These are phyloP conservation scores for Epirrhoe tristata DNA, from an alignment of 2,888 invertebrate species.

Conservation along the genomic window DNA sequence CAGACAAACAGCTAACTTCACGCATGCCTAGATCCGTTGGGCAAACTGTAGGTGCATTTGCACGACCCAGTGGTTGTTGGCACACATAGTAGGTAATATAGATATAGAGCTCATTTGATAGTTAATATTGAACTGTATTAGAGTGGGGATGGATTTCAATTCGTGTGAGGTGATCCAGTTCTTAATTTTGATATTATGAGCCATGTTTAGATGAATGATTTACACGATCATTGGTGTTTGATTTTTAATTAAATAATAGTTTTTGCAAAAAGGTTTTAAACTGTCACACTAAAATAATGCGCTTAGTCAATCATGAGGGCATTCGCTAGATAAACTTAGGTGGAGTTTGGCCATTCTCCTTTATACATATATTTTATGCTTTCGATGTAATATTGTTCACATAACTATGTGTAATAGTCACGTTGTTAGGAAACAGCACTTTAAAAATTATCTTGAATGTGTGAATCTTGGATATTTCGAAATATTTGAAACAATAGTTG, in stretches of 20 bases:
- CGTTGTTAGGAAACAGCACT: constrained; percentile 9
- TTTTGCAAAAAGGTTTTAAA: no score
- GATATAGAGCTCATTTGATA: not conserved
- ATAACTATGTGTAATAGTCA: constrained; percentile 10
- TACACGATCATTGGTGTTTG: no score
- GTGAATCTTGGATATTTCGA: constrained; percentile 15
- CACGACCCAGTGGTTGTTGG: no score
- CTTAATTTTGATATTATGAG: not conserved
- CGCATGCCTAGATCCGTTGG: no score
- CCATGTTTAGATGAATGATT: not conserved
- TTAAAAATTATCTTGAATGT: constrained; percentile 16
- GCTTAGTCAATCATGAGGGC: no score
- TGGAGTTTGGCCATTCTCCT: no score
- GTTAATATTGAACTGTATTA: not conserved
- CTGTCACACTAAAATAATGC: no score
- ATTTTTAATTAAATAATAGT: no score
- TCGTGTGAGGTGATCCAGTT: not conserved
- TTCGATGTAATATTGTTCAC: not conserved
- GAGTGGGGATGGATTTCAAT: not conserved
- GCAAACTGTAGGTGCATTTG: no score
- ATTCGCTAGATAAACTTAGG: no score
- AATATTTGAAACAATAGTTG: constrained; percentile 23
- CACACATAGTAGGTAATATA: not conserved
- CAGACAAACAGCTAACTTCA: no score
- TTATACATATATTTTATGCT: not conserved